A percentile compares a stretch with the other conserved stretches of the same genome.
Conservation (phyloP, 1,140 invertebrate species). For the Euura saliciscinereae region DNA sequence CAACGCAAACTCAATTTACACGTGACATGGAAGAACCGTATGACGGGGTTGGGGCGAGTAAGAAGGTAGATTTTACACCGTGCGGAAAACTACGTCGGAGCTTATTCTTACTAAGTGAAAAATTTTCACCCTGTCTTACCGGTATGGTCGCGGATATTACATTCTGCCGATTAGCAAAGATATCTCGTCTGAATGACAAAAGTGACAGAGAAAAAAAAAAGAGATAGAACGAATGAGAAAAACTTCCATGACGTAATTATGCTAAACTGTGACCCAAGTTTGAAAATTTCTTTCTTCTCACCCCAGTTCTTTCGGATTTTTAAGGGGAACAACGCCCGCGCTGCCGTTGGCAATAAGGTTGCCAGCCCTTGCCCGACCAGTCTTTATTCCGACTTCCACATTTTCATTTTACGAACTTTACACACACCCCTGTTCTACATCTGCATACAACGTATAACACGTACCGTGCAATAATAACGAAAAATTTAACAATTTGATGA, state of each 20-base stretch:
- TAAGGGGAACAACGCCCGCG: neutral
- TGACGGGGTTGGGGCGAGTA: too few relatives aligned
- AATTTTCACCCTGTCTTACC: too few relatives aligned
- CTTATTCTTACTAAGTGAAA: too few relatives aligned
- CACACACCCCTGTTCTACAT: too few relatives aligned
- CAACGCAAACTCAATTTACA: too few relatives aligned
- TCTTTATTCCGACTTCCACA: neutral
- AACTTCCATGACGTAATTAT: neutral
- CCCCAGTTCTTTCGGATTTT: neutral
- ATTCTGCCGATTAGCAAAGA: neutral
- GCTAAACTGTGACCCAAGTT: neutral
- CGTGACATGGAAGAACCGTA: too few relatives aligned
- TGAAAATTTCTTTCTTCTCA: neutral
- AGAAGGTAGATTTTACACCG: too few relatives aligned
- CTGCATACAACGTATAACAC: too few relatives aligned
- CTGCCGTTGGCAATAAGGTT: neutral
- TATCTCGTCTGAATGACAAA: neutral
- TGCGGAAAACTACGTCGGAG: too few relatives aligned
- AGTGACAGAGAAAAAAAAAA: neutral
- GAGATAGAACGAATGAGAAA: neutral
- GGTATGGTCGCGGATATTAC: neutral
- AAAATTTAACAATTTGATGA: too few relatives aligned
- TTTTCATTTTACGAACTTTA: neutral
- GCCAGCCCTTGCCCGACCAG: neutral
- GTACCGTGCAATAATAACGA: too few relatives aligned